phyloP scores from a whole-genome alignment of 2,797 vertebrate species.

The Vireo griseus region DNA sequence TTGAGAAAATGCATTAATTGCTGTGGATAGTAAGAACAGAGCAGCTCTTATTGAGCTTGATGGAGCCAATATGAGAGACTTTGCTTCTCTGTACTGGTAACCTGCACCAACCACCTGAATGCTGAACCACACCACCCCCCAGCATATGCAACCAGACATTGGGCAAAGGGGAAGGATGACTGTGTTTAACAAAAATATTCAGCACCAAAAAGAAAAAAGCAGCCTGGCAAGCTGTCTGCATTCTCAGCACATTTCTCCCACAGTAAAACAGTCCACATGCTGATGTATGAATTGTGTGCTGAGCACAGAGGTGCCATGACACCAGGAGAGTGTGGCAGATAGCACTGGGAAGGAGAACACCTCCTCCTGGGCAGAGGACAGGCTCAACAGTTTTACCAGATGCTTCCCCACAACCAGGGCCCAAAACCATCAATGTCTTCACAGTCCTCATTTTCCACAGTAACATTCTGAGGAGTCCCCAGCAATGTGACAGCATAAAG shows the following conservation, averaged over 20 bases:
- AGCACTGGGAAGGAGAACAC: neutral
- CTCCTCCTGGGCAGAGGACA: neutral
- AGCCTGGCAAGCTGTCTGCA: neutral
- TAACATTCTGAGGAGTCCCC: rapidly evolving
- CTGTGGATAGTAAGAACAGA: neutral
- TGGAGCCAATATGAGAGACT: neutral
- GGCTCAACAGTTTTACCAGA: neutral
- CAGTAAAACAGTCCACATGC: neutral
- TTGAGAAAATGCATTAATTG: neutral
- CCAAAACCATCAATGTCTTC: neutral
- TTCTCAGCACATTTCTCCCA: neutral
- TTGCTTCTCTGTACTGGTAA: neutral
- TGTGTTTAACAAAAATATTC: neutral
- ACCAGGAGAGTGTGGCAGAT: neutral
- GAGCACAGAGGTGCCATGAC: neutral
- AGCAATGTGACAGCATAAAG: neutral
- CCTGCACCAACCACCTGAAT: neutral
- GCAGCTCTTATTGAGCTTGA: neutral
- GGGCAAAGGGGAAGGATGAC: neutral
- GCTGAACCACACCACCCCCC: neutral
- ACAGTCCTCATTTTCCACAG: neutral
- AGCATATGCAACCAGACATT: neutral
- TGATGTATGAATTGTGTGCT: neutral
- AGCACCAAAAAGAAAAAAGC: neutral
- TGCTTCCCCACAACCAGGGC: neutral